These are phyloP conservation scores for Clupea harengus DNA, from an alignment of 2,113 vertebrate genomes.

Conservation along the genomic window DNA sequence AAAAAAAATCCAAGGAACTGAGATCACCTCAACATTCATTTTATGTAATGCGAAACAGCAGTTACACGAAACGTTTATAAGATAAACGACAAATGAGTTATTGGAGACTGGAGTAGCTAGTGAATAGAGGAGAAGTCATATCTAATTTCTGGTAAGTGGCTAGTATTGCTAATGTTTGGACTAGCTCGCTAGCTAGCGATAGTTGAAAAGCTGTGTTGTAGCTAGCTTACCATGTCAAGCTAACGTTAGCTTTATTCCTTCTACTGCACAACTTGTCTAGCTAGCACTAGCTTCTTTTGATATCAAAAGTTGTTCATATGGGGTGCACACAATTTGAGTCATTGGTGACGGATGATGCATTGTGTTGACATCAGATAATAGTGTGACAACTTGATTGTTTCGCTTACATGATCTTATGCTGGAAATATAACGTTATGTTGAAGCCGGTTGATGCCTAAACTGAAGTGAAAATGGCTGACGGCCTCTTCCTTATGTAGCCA, in stretches of 20 bases:
- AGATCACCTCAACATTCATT: constrained; percentile 54
- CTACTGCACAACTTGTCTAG: constrained; percentile 5
- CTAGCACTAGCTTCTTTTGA: constrained; percentile 10
- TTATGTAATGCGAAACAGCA: constrained; percentile 52
- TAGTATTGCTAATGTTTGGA: constrained; percentile 16
- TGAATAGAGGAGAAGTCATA: constrained; percentile 71
- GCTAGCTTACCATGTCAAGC: neutral
- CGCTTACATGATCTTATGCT: neutral
- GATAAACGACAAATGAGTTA: constrained; percentile 61
- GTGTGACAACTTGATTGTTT: neutral
- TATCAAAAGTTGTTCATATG: constrained; percentile 12
- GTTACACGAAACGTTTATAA: constrained; percentile 61
- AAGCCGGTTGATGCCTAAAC: constrained; percentile 12
- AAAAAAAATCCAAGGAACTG: constrained; percentile 58
- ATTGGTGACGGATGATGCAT: constrained; percentile 1
- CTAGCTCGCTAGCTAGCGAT: constrained; percentile 58
- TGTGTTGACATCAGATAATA: neutral
- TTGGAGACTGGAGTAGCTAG: constrained; percentile 66
- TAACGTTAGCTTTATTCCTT: constrained; percentile 6
- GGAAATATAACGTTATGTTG: constrained; percentile 8
- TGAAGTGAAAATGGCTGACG: constrained; percentile 20
- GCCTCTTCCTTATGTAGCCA: constrained; percentile 18
- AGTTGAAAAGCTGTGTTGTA: constrained; percentile 28
- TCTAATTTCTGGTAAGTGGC: constrained; percentile 76
- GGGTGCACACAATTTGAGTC: neutral